Percentiles rank a stretch among this genome's conserved stretches.
These are phyloP conservation scores for Cryptoblepharus egeriae DNA, from an alignment of 2,797 vertebrate genomes.

Conservation along the genomic window DNA sequence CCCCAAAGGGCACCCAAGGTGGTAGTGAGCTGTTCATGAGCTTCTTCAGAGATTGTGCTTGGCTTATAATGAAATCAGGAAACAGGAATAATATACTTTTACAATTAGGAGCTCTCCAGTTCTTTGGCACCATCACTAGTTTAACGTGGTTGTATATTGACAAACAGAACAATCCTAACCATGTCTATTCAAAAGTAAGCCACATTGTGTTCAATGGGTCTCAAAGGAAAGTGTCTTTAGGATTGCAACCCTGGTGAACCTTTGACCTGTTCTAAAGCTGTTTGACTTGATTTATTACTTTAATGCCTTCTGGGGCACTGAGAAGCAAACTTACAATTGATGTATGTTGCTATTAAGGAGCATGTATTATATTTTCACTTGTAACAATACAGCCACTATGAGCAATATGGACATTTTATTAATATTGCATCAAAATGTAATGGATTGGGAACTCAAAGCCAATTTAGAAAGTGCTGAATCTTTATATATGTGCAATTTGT, in stretches of 20 bases:
- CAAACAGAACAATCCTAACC: too few relatives aligned
- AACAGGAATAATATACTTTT: neutral
- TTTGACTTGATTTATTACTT: neutral
- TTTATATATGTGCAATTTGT: conserved; percentile 51
- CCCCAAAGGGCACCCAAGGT: too few relatives aligned
- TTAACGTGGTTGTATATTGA: neutral
- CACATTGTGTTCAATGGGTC: too few relatives aligned
- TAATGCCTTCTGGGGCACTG: neutral
- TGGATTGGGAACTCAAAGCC: conserved; percentile 47
- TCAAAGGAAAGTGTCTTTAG: too few relatives aligned
- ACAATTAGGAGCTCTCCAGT: too few relatives aligned
- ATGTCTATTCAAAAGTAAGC: too few relatives aligned
- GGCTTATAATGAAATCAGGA: neutral
- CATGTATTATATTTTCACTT: conserved; percentile 26
- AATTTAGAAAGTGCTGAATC: conserved; percentile 43
- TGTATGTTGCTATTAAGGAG: neutral
- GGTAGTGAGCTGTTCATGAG: neutral
- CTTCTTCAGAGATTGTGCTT: neutral
- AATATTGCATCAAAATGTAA: conserved; percentile 18
- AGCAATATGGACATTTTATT: conserved; percentile 35
- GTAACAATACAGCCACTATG: conserved; percentile 17
- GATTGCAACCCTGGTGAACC: too few relatives aligned
- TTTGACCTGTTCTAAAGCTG: neutral
- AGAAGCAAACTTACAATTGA: neutral
- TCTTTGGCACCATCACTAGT: neutral